Base-by-base conservation (phyloP, 1,140 invertebrate species). In the Yoshiicerus persimilis region DNA sequence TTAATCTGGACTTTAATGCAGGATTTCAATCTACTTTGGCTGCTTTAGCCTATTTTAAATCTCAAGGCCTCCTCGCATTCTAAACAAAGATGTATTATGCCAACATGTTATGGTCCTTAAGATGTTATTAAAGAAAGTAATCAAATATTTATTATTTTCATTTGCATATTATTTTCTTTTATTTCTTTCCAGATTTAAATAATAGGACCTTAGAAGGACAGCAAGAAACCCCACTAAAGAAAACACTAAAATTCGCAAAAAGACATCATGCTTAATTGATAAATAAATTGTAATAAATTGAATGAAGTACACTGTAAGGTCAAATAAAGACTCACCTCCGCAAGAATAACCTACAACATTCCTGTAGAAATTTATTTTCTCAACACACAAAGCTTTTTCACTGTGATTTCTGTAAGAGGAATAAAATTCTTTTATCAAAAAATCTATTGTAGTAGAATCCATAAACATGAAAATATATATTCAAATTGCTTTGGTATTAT, bases 51-150 rank as follows among this genome's bases (percentile, higher is more conserved):
- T 30, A 75, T 4, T 39, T 75, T 4, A 27, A 87, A 96, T 96
- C 2, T 96, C 95, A 0, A 95, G 96, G 91, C 97, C 97, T 92
- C 16, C 10, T 80, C 92, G 84, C 92, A 1, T 27, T 4, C 1
- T 34, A 4, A 80, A 20, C 13, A 36, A 13, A n/a, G 9, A n/a
- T 20, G 32, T 34, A n/a, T 11, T 6, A 80, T 34, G 13, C 10
- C 75, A 30, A 34, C 13, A 36, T 20, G 23, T 34, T 6, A 13
- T 34, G 30, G 16, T n/a, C 2, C 32, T 20, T 34, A 2, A 13
- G 3, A n/a, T 80, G n/a, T n/a, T n/a, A n/a, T n/a, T n/a, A n/a
- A n/a, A n/a, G 4, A 47, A 47, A 47, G 11, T 41, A 41, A 41
- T 41, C 9, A 11, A 13, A 39, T 39, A 39, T 39, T 39, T 1